Evolutionary conservation across 2,113 vertebrate species (phyloP), one percentile per base, ranked within the genome.

Genomic region (Piprites chloris): DNA sequence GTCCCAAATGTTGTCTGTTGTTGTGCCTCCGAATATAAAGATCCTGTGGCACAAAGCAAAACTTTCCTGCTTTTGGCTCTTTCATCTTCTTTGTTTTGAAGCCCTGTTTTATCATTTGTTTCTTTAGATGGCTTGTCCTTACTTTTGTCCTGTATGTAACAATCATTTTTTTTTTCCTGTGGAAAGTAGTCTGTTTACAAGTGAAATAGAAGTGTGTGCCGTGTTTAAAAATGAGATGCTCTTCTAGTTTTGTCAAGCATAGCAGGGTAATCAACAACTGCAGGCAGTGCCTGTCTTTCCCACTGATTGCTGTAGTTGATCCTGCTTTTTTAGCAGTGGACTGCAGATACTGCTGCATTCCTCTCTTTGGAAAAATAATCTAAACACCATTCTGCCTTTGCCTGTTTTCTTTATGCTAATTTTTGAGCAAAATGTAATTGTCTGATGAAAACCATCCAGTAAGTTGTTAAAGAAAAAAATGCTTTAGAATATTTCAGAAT

Each of bases 81-180:
- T 93, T 95, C 71, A 87, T 91, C 89, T 78, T 91, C n/a, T 12
- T 15, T 35, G 14, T 35, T 89, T 91, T 95, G 87, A 91, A 94
- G 53, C 23, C 41, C 35, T 72, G 46, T 69, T 87, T 78, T 72
- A 76, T 85, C 13, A 0, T 93, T 77, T 72, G 17, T 85, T 87
- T 91, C 58, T 35, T 73, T 65, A 89, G 37, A 39, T 80, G 44
- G 9, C 14, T 91, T 79, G 50, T 91, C 63, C 63, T 87, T 89
- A 39, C 53, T 80, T 81, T 82, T 87, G 69, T 79, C 62, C 78
- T 93, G 37, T 83, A 56, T 59, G 27, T 76, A 87, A 37, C 56
- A 67, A 23, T 30, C 80, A 3, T 20, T 47, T 78, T 47, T 77
- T 32, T 65, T 66, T 22, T 6, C 9, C 71, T 37, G 12, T 56